Evolutionary conservation across 2,113 vertebrate species (phyloP).

Genomic region (Speoplatyrhinus poulsoni): DNA sequence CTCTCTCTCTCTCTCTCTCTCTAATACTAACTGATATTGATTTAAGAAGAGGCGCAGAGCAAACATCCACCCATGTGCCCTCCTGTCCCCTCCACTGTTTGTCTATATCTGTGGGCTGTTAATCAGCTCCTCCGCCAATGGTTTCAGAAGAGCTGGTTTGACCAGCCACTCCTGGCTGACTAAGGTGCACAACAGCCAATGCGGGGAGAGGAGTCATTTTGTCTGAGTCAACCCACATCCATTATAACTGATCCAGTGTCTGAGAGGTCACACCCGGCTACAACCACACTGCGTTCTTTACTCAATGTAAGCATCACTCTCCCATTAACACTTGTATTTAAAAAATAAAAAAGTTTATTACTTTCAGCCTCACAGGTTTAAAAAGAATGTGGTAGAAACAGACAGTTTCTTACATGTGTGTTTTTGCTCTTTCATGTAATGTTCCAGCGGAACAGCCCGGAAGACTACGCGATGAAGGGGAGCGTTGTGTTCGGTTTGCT

Average conservation of each 20-base stretch:
- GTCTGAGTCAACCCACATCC: background rate
- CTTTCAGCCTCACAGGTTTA: too few species aligned
- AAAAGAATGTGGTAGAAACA: too few species aligned
- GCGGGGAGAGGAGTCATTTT: conserved; percentile 29
- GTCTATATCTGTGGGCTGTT: conserved; percentile 36
- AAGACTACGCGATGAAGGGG: conserved; percentile 53
- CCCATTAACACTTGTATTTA: background rate
- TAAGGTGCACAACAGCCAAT: background rate
- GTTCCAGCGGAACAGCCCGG: conserved; percentile 17
- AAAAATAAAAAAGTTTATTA: background rate
- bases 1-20: background rate
- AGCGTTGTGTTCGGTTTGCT: conserved; percentile 39
- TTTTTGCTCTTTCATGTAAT: too few species aligned
- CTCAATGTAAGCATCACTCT: conserved; percentile 29
- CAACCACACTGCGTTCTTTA: conserved; percentile 22
- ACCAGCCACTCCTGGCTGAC: background rate
- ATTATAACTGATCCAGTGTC: conserved; percentile 14
- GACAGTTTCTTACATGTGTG: too few species aligned
- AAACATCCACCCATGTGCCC: conserved; percentile 64
- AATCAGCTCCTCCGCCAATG: conserved; percentile 29
- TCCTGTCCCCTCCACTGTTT: conserved; percentile 30
- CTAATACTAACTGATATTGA: conserved; percentile 41
- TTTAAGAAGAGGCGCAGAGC: conserved; percentile 40
- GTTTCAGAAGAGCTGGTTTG: conserved; percentile 36
- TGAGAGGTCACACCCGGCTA: background rate